Conservation (phyloP, 2,888 invertebrate genomes). For the Apoda limacodes region DNA sequence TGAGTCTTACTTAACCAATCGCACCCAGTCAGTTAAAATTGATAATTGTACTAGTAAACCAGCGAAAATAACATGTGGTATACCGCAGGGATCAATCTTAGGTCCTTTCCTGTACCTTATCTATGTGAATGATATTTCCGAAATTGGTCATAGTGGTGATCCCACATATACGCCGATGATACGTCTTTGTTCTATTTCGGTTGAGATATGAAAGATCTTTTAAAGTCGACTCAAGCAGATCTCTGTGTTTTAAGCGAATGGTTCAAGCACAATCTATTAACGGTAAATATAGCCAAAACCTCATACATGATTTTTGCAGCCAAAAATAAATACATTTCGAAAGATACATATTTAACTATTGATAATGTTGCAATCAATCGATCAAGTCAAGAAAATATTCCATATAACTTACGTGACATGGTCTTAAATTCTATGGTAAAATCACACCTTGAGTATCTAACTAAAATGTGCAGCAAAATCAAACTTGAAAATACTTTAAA, state of each 20-base stretch:
- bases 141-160: background rate
- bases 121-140: background rate
- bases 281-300: background rate
- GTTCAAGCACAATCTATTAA: constrained; percentile 1
- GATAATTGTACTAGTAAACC: background rate
- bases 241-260: background rate
- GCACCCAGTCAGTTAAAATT: constrained; percentile 13
- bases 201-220: background rate
- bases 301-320: background rate
- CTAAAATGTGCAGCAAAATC: too few relatives aligned
- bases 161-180: background rate
- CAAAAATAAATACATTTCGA: constrained; percentile 5
- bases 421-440: too few relatives aligned
- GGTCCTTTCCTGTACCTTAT: background rate
- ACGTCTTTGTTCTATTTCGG: background rate
- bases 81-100: background rate
- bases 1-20: constrained; percentile 9
- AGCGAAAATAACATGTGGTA: background rate
- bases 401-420: too few relatives aligned
- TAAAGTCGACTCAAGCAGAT: background rate
- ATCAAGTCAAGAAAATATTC: too few relatives aligned
- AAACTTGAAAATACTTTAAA: too few relatives aligned
- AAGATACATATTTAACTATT: too few relatives aligned
- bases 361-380: too few relatives aligned
- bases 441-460: too few relatives aligned